These are phyloP conservation scores for Eristalis intricaria DNA, from an alignment of 2,888 invertebrate species.

Conservation along the genomic window DNA sequence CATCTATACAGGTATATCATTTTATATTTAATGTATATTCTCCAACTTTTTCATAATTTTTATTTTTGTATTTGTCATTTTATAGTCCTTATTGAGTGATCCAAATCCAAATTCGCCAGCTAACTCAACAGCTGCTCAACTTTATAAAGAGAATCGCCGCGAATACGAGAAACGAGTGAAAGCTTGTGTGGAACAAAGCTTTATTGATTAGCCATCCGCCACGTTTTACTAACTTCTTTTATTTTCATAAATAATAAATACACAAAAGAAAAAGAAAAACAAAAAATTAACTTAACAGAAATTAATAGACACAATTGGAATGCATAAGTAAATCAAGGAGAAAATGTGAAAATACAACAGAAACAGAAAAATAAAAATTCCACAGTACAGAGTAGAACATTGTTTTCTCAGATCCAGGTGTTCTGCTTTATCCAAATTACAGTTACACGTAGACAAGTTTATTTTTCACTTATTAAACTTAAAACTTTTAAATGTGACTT, in stretches of 20 bases:
- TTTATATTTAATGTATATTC: not conserved
- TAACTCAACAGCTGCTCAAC: constrained; percentile 99
- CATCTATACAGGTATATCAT: constrained; percentile 96
- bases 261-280: constrained; percentile 25
- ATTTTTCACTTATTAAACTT: constrained; percentile 32
- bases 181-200: constrained; percentile 99
- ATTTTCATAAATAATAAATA: constrained; percentile 54
- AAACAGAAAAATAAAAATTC: constrained; percentile 38
- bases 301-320: constrained; percentile 54
- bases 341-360: constrained; percentile 39
- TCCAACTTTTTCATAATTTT: no score
- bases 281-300: constrained; percentile 51
- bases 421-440: constrained; percentile 41
- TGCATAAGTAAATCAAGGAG: constrained; percentile 29
- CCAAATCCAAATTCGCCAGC: constrained; percentile 99
- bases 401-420: constrained; percentile 38
- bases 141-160: constrained; percentile 99
- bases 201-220: constrained; percentile 90
- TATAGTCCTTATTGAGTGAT: constrained; percentile 98
- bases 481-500: constrained; percentile 28
- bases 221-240: constrained; percentile 61
- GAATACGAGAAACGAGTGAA: constrained; percentile 99
- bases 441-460: constrained; percentile 33
- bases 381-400: constrained; percentile 36
- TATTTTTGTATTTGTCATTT: constrained; percentile 23